Percentiles rank a stretch among this genome's conserved stretches.
Conservation (phyloP, 2,797 vertebrate genomes). For the Sebastes glaucus region DNA sequence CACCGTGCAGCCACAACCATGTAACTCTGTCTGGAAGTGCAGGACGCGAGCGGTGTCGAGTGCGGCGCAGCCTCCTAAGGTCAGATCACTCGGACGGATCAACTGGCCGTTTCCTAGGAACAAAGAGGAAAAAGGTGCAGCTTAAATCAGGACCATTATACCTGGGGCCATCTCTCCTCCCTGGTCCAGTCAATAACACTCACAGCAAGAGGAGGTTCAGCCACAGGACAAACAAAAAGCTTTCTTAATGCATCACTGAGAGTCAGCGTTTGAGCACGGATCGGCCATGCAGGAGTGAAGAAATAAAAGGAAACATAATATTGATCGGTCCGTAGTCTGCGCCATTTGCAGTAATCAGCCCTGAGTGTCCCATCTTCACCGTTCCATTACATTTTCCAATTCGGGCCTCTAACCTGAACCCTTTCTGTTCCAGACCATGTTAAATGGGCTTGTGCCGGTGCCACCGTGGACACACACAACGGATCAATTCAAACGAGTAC, state of each 20-base stretch:
- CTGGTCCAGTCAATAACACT: constrained; percentile 49
- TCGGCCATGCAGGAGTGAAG: constrained; percentile 9
- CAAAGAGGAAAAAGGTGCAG: not conserved
- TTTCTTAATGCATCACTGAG: constrained; percentile 37
- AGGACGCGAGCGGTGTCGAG: constrained; percentile 7
- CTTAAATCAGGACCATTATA: constrained; percentile 32
- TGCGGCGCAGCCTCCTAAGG: constrained; percentile 68
- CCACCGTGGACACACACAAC: not conserved
- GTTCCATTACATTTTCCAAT: constrained; percentile 26
- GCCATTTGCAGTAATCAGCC: constrained; percentile 57
- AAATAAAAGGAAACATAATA: constrained; percentile 56
- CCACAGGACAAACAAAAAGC: constrained; percentile 47
- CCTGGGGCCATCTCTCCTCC: constrained; percentile 18
- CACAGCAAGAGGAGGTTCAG: constrained; percentile 43
- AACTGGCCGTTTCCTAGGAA: constrained; percentile 66
- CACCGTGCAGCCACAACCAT: constrained; percentile 59
- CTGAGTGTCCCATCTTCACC: constrained; percentile 36
- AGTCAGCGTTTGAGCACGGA: constrained; percentile 27
- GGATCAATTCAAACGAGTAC: constrained; percentile 7
- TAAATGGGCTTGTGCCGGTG: not conserved
- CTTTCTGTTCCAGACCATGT: not conserved
- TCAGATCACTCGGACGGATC: constrained; percentile 65
- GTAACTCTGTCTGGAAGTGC: constrained; percentile 56
- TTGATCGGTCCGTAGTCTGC: constrained; percentile 34
- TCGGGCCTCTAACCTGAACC: constrained; percentile 18